A percentile compares a stretch with the other conserved stretches of the same genome.
Evolutionary conservation across 2,888 invertebrate species (phyloP).

Genomic region (Polyommatus iphigenia): DNA sequence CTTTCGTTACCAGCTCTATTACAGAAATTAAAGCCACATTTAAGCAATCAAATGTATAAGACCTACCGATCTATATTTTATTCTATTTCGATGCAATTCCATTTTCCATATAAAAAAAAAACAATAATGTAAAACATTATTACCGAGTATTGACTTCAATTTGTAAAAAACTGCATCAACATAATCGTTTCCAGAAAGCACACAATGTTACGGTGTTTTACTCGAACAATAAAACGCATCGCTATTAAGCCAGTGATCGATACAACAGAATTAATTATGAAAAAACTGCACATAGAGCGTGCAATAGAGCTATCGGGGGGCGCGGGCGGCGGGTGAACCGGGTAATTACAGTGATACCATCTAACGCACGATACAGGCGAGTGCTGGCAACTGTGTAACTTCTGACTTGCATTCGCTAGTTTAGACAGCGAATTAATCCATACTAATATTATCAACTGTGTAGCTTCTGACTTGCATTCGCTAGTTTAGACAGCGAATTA

Average conservation of each 20-base stretch:
- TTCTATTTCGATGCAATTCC: no score
- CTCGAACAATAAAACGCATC: conserved; percentile 40
- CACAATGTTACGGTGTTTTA: conserved; percentile 28
- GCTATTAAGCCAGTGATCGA: conserved; percentile 53
- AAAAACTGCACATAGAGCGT: conserved; percentile 65
- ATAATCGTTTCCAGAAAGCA: conserved; percentile 31
- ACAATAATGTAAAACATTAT: neutral
- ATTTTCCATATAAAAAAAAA: neutral
- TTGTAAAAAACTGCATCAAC: conserved; percentile 47
- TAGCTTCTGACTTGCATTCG: neutral
- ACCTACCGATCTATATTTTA: no score
- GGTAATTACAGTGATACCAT: conserved; percentile 73
- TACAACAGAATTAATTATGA: conserved; percentile 63
- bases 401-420: neutral
- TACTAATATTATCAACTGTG: neutral
- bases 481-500: neutral
- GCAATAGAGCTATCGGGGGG: conserved; percentile 58
- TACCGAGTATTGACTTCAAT: neutral
- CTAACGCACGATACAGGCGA: conserved; percentile 41
- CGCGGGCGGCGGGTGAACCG: conserved; percentile 67
- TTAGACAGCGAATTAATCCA: neutral
- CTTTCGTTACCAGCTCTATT: neutral
- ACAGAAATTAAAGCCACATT: neutral
- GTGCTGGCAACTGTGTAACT: neutral
- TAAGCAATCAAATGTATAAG: no score